These are phyloP conservation scores for Diarsia rubi DNA, from an alignment of 2,888 invertebrate species.

Conservation along the genomic window DNA sequence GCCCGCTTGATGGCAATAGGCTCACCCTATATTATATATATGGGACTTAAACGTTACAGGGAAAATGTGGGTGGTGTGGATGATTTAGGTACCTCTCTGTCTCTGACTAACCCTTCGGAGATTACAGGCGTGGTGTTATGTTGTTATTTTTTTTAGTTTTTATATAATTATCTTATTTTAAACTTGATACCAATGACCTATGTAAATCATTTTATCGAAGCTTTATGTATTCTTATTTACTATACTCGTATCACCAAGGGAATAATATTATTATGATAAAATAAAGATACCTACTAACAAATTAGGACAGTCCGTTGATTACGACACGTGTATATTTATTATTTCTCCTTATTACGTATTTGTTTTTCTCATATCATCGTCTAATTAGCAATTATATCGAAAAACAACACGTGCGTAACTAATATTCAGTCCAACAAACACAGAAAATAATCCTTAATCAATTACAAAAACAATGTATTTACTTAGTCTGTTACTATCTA, in stretches of 20 bases:
- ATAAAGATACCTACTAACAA: neutral
- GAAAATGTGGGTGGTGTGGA: too few species aligned
- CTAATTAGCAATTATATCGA: conserved; percentile 5
- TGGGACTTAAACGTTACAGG: too few species aligned
- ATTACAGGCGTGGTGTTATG: too few species aligned
- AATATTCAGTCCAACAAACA: neutral
- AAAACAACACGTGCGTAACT: conserved; percentile 3
- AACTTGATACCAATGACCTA: neutral
- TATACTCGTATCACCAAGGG: too few species aligned
- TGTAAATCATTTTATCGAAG: neutral
- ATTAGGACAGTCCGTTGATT: neutral
- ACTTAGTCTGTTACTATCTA: neutral
- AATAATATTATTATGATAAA: conserved; percentile 1
- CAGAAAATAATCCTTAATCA: conserved; percentile 6
- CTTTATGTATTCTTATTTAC: too few species aligned
- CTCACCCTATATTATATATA: too few species aligned
- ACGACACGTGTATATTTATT: neutral
- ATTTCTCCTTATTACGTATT: neutral
- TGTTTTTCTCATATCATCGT: neutral
- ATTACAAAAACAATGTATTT: conserved; percentile 17
- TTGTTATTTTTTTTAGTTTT: too few species aligned
- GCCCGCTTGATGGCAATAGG: too few species aligned
- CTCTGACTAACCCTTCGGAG: too few species aligned
- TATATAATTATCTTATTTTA: too few species aligned
- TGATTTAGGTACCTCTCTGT: too few species aligned